Evolutionary conservation across 2,113 vertebrate genomes (phyloP), one percentile per base, ranked within the genome.

Genomic region (Chlamydotis undulata): DNA sequence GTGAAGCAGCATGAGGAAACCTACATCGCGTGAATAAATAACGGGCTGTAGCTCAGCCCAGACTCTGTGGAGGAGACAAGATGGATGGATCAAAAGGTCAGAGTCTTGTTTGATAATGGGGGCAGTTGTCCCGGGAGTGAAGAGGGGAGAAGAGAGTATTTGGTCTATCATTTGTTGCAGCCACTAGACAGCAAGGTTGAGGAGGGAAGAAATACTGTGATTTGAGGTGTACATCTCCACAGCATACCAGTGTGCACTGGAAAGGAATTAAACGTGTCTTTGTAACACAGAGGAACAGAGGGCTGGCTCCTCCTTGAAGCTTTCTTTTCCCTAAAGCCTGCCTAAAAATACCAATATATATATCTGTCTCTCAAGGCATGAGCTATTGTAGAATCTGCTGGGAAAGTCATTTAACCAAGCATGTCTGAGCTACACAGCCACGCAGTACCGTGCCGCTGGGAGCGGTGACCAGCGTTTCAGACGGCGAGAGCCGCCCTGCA

Each of bases 11-110:
- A 55, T 49, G 85, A 96, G 87, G 94, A 94, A 96, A 92, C 95
- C 91, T 95, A 94, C 95, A 95, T 19, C 65, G 84, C 18, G 82
- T 93, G 97, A 95, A 97, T 97, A 96, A 93, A 96, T 85, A 81
- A 96, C 83, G 61, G 89, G 53, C 85, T 1, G 0, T 25, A 91
- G 78, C 90, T 94, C 93, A 93, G 64, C 61, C 29, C 60, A 47
- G 63, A 12, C 29, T 7, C 55, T 35, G 61, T 45, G 93, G 74
- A 75, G 53, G 70, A 75, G 79, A 87, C 87, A 65, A 65, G 73
- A 79, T 57, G 74, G 69, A 6, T 78, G 53, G 73, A 63, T 55
- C 80, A 71, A 77, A 55, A 91, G 90, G 93, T 94, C 87, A 68
- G 57, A 87, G 89, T 41, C 96, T 88, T 93, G 93, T 89, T 71